Conservation (phyloP, 2,888 invertebrate genomes). For the Drosophila colorata region DNA sequence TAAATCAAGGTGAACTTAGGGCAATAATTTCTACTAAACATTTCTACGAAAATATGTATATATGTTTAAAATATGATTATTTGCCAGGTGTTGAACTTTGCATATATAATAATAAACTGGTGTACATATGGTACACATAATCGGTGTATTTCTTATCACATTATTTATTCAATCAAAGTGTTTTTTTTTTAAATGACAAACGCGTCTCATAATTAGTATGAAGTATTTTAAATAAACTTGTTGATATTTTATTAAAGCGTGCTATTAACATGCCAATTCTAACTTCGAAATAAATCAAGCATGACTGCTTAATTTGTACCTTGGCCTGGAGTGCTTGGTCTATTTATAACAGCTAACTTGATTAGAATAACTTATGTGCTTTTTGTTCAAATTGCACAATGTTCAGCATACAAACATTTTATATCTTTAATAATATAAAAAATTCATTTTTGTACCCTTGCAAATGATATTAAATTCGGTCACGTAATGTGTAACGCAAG, state of each 20-base stretch:
- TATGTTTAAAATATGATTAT: background rate
- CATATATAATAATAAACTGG: background rate
- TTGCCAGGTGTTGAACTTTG: background rate
- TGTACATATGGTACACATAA: background rate
- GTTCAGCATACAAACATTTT: no score
- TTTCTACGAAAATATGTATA: background rate
- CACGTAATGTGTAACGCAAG: no score
- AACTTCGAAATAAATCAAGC: background rate
- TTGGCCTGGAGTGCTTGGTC: background rate
- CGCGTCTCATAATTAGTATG: no score
- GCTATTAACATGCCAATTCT: no score
- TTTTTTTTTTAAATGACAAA: no score
- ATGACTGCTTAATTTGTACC: background rate
- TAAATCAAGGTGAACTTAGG: conserved; percentile 4
- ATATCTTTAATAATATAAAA: no score
- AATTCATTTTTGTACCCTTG: no score
- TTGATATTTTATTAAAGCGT: no score
- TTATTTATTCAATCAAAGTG: background rate
- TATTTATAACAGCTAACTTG: background rate
- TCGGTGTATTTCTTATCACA: background rate
- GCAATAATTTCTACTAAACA: background rate
- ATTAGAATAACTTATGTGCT: background rate
- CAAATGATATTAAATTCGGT: no score
- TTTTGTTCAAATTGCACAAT: no score
- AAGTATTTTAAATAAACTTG: no score